Conservation (phyloP, 53 echinoderm and acorn worm genomes). For the Glandiceps talaboti region DNA sequence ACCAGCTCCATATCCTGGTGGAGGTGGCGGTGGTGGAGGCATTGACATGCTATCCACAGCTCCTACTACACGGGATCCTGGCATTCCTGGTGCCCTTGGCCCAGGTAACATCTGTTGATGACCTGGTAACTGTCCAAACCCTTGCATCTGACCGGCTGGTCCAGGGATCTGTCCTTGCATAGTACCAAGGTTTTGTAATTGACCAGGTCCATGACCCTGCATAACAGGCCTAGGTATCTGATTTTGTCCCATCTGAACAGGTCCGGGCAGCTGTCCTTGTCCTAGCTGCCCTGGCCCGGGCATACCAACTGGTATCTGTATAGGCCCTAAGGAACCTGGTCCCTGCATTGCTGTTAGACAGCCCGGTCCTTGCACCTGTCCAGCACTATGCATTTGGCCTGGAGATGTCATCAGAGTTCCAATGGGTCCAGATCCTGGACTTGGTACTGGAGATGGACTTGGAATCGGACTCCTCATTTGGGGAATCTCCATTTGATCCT, state of each 20-base stretch:
- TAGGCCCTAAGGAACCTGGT: background rate
- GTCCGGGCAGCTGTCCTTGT: background rate
- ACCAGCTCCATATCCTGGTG: background rate
- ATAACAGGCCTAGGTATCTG: conserved; percentile 7
- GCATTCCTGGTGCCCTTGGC: conserved; percentile 8
- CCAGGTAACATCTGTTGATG: conserved; percentile 7
- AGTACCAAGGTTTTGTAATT: background rate
- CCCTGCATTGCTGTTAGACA: background rate
- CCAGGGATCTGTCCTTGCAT: conserved; percentile 13
- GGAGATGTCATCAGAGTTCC: background rate
- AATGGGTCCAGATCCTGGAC: background rate
- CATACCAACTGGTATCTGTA: background rate
- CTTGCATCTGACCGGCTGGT: background rate
- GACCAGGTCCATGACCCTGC: background rate
- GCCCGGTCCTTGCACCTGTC: background rate
- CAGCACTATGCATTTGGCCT: background rate
- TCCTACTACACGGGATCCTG: background rate
- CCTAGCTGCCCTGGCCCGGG: background rate
- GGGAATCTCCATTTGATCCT: background rate
- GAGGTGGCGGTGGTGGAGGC: conserved; percentile 17
- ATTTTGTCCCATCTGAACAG: conserved; percentile 1
- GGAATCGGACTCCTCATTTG: background rate
- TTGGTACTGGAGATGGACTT: background rate
- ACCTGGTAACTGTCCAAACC: background rate
- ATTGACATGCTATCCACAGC: conserved; percentile 13